Conservation (phyloP, 2,797 vertebrate species). For the Cercopithecus petaurista region DNA sequence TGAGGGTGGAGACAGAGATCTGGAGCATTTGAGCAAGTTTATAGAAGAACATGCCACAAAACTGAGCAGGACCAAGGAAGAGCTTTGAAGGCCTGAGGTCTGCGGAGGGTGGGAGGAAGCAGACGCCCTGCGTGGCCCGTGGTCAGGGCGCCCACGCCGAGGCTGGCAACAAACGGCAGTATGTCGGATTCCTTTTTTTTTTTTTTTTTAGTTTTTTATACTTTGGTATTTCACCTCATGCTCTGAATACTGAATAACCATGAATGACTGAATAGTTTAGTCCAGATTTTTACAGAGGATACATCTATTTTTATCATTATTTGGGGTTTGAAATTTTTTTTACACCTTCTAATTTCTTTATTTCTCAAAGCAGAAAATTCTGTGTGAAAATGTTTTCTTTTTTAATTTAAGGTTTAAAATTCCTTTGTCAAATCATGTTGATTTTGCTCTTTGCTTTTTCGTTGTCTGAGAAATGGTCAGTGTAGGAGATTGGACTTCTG, state of each 20-base stretch:
- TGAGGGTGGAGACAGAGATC: conserved; percentile 91
- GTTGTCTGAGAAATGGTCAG: background rate
- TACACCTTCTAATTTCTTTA: conserved; percentile 54
- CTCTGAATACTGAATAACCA: conserved; percentile 82
- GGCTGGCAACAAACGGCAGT: conserved; percentile 70
- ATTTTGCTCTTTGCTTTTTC: conserved; percentile 44
- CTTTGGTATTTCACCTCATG: conserved; percentile 70
- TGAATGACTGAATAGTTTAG: conserved; percentile 76
- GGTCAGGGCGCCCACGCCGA: conserved; percentile 5
- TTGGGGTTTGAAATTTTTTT: conserved; percentile 76
- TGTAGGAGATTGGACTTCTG: background rate
- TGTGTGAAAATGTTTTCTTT: conserved; percentile 59
- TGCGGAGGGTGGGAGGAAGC: conserved; percentile 16
- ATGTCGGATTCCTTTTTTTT: conserved; percentile 59
- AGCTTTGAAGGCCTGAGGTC: conserved; percentile 89
- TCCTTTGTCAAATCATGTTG: conserved; percentile 51
- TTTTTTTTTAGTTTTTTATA: background rate
- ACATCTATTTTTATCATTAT: conserved; percentile 86
- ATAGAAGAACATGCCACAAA: conserved; percentile 93
- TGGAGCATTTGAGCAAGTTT: conserved; percentile 94
- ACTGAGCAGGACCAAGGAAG: conserved; percentile 89
- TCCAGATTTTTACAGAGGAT: conserved; percentile 83
- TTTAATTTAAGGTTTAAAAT: conserved; percentile 79
- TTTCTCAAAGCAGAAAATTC: conserved; percentile 56
- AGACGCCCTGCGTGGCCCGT: background rate